Evolutionary conservation across 2,797 vertebrate species (phyloP).

Genomic region (Vireo griseus): DNA sequence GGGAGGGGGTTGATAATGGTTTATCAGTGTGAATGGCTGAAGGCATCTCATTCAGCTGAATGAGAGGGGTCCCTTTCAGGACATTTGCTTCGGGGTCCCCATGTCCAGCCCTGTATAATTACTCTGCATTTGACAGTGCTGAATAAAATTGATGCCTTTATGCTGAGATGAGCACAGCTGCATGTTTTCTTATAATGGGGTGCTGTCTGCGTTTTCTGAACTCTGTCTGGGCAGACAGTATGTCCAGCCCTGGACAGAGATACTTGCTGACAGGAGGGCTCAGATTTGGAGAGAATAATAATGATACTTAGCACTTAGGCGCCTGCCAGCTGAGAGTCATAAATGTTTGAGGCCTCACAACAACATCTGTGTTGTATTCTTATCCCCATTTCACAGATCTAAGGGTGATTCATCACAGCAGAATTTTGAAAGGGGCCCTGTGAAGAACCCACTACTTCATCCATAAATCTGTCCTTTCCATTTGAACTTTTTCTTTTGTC

Average conservation of each 20-base stretch:
- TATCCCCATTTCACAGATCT: neutral
- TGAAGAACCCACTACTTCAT: neutral
- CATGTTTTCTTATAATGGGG: slow-evolving; percentile 69
- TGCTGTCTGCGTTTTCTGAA: slow-evolving; percentile 68
- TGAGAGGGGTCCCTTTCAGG: slow-evolving; percentile 75
- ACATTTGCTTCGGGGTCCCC: slow-evolving; percentile 68
- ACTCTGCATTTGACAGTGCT: slow-evolving; percentile 39
- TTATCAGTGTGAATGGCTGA: slow-evolving; percentile 70
- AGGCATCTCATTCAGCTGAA: slow-evolving; percentile 67
- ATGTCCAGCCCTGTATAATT: slow-evolving; percentile 75
- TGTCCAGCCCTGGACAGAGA: slow-evolving; percentile 35
- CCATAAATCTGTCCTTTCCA: neutral
- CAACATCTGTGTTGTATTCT: slow-evolving; percentile 43
- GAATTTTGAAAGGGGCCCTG: neutral
- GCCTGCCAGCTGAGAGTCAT: slow-evolving; percentile 37
- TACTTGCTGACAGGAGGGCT: slow-evolving; percentile 5
- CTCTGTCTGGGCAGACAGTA: slow-evolving; percentile 10
- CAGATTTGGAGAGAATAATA: slow-evolving; percentile 35
- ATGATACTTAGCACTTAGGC: slow-evolving; percentile 46
- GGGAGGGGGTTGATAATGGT: slow-evolving; percentile 75
- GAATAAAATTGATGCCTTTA: slow-evolving; percentile 76
- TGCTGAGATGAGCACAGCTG: slow-evolving; percentile 73
- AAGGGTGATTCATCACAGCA: neutral
- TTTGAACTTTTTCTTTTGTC: neutral
- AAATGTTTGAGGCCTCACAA: slow-evolving; percentile 33